Evolutionary conservation across 2,888 invertebrate genomes (phyloP).

Genomic region (Cosmia pyralina): DNA sequence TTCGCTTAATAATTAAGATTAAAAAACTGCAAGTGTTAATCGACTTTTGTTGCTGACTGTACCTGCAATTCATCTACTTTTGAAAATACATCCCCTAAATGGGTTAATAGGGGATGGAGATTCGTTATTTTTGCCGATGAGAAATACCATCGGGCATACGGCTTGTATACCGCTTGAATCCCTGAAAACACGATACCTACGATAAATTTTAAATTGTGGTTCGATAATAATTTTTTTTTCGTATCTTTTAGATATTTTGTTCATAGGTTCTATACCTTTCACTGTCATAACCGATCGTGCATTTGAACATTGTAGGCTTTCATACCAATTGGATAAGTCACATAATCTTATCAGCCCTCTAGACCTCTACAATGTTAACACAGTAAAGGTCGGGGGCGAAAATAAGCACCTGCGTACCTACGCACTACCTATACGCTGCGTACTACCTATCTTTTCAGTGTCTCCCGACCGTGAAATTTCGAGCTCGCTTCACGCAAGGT

Average conservation of each 20-base stretch:
- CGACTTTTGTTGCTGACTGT: too few species aligned
- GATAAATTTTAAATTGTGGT: background rate
- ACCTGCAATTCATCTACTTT: background rate
- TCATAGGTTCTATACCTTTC: background rate
- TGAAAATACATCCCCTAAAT: background rate
- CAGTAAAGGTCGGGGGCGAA: background rate
- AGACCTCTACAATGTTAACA: background rate
- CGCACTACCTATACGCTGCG: background rate
- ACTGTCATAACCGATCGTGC: slow-evolving; percentile 3
- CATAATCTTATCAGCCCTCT: slow-evolving; percentile 26
- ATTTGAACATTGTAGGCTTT: slow-evolving; percentile 28
- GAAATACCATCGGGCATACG: background rate
- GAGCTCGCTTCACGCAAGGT: slow-evolving; percentile 18
- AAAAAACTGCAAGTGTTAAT: too few species aligned
- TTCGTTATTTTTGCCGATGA: background rate
- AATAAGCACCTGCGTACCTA: background rate
- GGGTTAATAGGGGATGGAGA: background rate
- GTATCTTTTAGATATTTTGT: background rate
- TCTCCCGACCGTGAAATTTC: slow-evolving; percentile 36
- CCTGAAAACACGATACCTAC: background rate
- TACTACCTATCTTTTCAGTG: slow-evolving; percentile 21
- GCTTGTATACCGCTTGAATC: background rate
- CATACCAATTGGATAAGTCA: slow-evolving; percentile 32
- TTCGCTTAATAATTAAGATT: too few species aligned
- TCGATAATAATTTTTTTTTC: too few species aligned